Evolutionary conservation across 2,113 vertebrate genomes (phyloP), one percentile per base, ranked within the genome.

Genomic region (Climacteris rufus): DNA sequence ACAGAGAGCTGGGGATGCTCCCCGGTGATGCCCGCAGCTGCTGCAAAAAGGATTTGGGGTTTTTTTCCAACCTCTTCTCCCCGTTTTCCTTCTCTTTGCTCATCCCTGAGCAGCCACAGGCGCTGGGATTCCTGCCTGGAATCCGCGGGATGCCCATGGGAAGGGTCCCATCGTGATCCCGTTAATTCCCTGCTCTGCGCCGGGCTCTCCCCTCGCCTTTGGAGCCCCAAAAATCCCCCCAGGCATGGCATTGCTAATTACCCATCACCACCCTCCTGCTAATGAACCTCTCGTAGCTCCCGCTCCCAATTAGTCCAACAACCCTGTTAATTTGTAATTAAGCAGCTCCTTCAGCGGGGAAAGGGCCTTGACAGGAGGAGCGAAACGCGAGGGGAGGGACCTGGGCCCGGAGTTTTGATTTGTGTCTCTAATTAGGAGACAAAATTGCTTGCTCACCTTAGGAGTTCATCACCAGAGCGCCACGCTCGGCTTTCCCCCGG

Each of bases 251-350:
- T 20, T 59, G 52, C 81, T 76, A 40, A 61, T 81, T 80, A 91
- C n/a, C 66, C 74, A 63, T 69, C 49, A 21, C 39, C 0, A 0
- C 11, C 31, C 45, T 56, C 22, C 31, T 70, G 28, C 85, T 92
- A 83, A 93, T 47, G 75, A 89, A 75, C 71, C 72, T 88, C 92
- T 81, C 52, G 64, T 21, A 65, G 65, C 39, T 77, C 49, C 90
- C 50, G 54, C 88, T 92, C 79, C 60, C 90, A 64, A 75, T 95
- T 87, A 84, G 59, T 61, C 77, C 69, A 44, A 57, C 57, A 83
- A 56, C 50, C 22, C 57, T 15, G 74, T 96, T 96, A 83, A 93
- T 91, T 95, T 83, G 90, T 93, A 96, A 96, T 96, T 95, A 95
- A 90, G 85, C 85, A 74, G 80, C 89, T 83, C 47, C 77, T 80